Conservation (phyloP, 2,797 vertebrate genomes). For the Artibeus lituratus region DNA sequence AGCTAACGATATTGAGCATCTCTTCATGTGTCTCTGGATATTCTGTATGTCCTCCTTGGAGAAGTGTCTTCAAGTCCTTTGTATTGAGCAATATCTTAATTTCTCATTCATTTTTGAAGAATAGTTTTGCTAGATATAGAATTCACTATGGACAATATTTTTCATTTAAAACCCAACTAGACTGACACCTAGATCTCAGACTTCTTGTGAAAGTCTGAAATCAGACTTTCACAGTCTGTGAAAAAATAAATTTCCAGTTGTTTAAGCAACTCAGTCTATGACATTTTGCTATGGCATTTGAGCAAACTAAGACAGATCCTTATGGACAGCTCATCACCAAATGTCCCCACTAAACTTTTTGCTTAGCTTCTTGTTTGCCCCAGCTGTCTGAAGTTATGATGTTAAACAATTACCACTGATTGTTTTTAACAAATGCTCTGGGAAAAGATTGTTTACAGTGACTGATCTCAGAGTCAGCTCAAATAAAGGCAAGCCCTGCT, state of each 20-base stretch:
- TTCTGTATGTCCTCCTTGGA: too few species aligned
- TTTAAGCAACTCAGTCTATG: background rate
- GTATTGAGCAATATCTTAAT: background rate
- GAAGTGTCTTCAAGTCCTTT: too few species aligned
- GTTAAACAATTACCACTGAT: background rate
- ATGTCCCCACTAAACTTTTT: background rate
- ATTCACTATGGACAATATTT: background rate
- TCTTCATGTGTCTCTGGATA: too few species aligned
- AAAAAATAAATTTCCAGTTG: background rate
- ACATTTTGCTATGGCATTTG: background rate
- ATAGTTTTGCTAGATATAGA: background rate
- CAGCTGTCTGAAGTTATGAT: background rate
- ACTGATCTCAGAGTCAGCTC: background rate
- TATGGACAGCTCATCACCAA: background rate
- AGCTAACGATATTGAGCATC: too few species aligned
- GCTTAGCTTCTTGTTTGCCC: background rate
- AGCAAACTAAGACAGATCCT: background rate
- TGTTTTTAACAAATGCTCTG: background rate
- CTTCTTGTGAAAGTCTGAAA: too few species aligned
- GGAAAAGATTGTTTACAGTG: background rate
- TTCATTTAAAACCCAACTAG: background rate
- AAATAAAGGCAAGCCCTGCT: background rate
- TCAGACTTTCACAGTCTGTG: too few species aligned
- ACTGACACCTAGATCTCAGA: background rate
- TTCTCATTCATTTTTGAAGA: background rate